These are phyloP conservation scores for Hemichromis elongatus DNA, from an alignment of 2,113 vertebrate species.

Conservation along the genomic window DNA sequence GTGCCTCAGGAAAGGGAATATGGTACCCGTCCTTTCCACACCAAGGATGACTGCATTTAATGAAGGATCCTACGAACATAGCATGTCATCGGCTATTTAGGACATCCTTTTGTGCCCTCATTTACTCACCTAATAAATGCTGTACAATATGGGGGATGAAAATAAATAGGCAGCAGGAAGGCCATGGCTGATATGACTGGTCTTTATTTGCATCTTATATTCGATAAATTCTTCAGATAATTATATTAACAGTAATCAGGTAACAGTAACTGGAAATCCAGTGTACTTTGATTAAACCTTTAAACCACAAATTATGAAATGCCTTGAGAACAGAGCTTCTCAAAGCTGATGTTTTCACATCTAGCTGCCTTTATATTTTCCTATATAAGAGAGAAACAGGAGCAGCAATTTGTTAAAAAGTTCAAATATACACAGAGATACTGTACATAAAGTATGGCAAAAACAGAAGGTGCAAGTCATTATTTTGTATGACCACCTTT, in stretches of 20 bases:
- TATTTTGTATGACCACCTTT: not conserved
- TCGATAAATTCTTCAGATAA: not conserved
- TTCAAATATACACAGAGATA: not conserved
- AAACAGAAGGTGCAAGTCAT: not conserved
- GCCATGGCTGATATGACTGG: not conserved
- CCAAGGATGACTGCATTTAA: not conserved
- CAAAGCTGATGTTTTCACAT: slow-evolving; percentile 10
- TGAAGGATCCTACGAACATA: not conserved
- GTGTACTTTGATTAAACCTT: not conserved
- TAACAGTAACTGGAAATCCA: not conserved
- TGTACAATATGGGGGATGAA: not conserved
- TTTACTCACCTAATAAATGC: slow-evolving; percentile 4
- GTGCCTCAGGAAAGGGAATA: slow-evolving; percentile 10
- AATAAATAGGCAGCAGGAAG: not conserved
- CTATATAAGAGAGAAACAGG: not conserved
- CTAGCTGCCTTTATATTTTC: slow-evolving; percentile 3
- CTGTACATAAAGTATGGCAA: not conserved
- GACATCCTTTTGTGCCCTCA: not conserved
- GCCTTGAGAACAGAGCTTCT: slow-evolving; percentile 14
- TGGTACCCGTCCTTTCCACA: not conserved
- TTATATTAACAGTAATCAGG: not conserved
- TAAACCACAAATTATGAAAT: not conserved
- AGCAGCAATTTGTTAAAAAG: not conserved
- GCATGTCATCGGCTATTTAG: not conserved
- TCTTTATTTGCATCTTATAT: not conserved